Conservation (phyloP, 2,888 invertebrate species). For the Clivina fossor region DNA sequence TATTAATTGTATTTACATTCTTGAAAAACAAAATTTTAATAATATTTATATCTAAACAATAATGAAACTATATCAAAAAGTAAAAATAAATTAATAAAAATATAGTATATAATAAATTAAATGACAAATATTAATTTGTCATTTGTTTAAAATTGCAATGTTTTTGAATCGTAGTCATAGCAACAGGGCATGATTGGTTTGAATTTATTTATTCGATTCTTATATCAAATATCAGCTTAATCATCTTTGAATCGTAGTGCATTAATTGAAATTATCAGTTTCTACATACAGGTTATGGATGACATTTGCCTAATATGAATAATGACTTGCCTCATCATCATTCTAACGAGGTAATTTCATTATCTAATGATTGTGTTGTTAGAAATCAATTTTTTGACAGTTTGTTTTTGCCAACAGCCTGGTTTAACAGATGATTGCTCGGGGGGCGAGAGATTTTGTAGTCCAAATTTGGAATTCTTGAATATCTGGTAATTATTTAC, state of each 20-base stretch:
- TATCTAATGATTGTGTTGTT: constrained; percentile 19
- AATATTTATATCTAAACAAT: not conserved
- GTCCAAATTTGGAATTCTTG: constrained; percentile 49
- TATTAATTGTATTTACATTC: too few relatives aligned
- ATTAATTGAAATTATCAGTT: constrained; percentile 25
- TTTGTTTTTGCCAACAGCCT: constrained; percentile 29
- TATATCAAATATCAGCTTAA: constrained; percentile 14
- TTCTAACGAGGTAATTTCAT: constrained; percentile 16
- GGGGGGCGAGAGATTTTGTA: constrained; percentile 46
- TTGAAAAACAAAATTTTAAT: too few relatives aligned
- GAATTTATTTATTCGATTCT: constrained; percentile 26
- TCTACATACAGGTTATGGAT: constrained; percentile 3
- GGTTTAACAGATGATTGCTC: constrained; percentile 39
- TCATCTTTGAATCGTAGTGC: constrained; percentile 3
- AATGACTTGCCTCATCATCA: constrained; percentile 15
- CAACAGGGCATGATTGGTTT: constrained; percentile 15
- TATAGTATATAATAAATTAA: not conserved
- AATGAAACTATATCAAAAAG: not conserved
- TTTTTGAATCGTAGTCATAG: constrained; percentile 20
- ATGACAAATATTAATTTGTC: not conserved
- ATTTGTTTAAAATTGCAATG: not conserved
- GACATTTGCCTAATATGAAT: constrained; percentile 21
- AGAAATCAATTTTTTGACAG: constrained; percentile 31
- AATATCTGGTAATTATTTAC: too few relatives aligned
- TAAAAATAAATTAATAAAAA: not conserved